Evolutionary conservation across 2,797 vertebrate genomes (phyloP).

Genomic region (Taenioides sp.): DNA sequence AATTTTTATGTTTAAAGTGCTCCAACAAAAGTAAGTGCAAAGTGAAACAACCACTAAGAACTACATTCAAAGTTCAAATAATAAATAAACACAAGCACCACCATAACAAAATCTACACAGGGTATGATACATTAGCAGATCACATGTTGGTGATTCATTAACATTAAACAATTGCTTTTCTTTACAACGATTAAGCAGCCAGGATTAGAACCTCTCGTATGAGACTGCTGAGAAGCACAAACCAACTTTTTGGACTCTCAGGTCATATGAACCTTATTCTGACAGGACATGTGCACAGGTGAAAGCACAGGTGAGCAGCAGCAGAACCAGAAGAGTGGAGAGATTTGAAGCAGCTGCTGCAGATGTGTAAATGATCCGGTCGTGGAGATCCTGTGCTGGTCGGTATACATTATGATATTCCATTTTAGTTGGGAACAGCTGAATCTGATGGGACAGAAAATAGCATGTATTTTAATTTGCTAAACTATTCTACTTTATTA

Average conservation of each 20-base stretch:
- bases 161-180: not conserved
- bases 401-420: conserved; percentile 47
- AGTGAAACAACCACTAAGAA: not conserved
- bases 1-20: not conserved
- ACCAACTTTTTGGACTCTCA: no score
- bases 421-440: conserved; percentile 33
- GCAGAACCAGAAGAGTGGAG: conserved; percentile 1
- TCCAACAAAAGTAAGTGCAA: not conserved
- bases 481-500: not conserved
- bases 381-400: conserved; percentile 26
- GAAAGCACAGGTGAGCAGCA: conserved; percentile 32
- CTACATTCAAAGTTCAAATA: not conserved
- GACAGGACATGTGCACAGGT: not conserved
- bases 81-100: not conserved
- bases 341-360: conserved; percentile 7
- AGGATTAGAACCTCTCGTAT: not conserved
- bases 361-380: conserved; percentile 39
- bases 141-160: no score
- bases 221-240: no score
- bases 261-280: not conserved
- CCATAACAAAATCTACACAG: not conserved
- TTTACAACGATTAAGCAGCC: not conserved
- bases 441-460: conserved; percentile 46
- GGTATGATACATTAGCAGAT: no score
- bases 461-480: not conserved